Evolutionary conservation across 2,113 vertebrate species (phyloP).

Genomic region (Suncus etruscus): DNA sequence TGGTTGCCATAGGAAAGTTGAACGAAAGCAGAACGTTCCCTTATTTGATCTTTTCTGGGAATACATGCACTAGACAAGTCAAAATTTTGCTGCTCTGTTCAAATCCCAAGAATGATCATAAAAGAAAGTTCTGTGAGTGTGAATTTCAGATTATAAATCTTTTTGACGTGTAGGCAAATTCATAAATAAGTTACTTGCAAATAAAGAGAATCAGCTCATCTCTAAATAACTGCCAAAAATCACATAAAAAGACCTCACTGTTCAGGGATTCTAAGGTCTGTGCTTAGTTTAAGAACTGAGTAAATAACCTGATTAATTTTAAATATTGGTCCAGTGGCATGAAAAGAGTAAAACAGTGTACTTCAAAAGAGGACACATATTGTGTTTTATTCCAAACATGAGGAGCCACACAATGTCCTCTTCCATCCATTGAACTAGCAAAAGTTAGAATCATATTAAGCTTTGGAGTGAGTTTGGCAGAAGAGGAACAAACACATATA

Average conservation of each 20-base stretch:
- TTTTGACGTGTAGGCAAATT: background rate
- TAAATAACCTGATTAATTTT: background rate
- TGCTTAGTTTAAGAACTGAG: background rate
- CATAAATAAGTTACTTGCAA: constrained; percentile 31
- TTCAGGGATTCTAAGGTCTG: background rate
- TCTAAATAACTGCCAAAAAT: constrained; percentile 1
- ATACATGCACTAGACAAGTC: background rate
- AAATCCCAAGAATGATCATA: background rate
- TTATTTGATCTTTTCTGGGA: background rate
- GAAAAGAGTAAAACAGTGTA: background rate
- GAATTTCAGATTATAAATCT: background rate
- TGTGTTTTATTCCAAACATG: background rate
- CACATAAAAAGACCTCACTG: background rate
- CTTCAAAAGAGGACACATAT: background rate
- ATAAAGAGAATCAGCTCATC: background rate
- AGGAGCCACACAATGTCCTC: background rate
- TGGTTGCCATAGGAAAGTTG: background rate
- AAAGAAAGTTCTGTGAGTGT: background rate
- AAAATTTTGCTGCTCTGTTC: background rate
- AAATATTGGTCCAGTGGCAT: constrained; percentile 1
- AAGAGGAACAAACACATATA: background rate
- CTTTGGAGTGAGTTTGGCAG: background rate
- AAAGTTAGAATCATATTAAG: constrained; percentile 10
- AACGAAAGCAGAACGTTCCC: background rate
- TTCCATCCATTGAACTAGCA: background rate